Percentiles rank a stretch among this genome's conserved stretches.
phyloP scores from a whole-genome alignment of 2,113 vertebrate species.

The Aviceda subcristata region DNA sequence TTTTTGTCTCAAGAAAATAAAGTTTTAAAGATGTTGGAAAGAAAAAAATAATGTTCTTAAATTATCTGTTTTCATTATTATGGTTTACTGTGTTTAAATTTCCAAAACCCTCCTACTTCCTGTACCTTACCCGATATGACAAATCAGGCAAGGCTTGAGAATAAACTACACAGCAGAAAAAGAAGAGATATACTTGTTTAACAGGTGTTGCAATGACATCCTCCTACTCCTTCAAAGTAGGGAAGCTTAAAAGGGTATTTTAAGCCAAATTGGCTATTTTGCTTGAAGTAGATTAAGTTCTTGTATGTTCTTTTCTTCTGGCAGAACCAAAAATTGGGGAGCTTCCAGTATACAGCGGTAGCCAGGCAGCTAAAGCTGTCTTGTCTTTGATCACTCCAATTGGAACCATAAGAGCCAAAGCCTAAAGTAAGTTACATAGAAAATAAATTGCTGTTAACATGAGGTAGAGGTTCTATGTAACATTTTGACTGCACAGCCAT shows the following conservation, averaged over 20 bases:
- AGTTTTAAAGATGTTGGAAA: not conserved
- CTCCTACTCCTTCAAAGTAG: not conserved
- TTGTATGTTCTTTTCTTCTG: not conserved
- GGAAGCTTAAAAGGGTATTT: not conserved
- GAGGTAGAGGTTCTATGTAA: not conserved
- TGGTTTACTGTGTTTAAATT: not conserved
- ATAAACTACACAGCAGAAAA: not conserved
- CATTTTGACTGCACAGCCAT: not conserved
- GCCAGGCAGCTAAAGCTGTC: not conserved
- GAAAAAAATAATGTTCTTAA: not conserved
- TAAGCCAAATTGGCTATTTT: not conserved
- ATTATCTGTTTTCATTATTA: not conserved
- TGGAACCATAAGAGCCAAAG: not conserved
- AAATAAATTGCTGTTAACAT: not conserved
- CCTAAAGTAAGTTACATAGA: not conserved
- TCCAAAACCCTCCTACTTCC: not conserved
- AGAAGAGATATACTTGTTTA: not conserved
- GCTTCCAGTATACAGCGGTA: not conserved
- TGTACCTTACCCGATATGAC: not conserved
- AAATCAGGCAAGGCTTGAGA: not conserved
- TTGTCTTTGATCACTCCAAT: not conserved
- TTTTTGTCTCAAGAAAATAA: not conserved
- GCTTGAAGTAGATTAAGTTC: not conserved
- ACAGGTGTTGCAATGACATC: not conserved
- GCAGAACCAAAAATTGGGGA: not conserved